These are phyloP conservation scores for Eupleurogrammus muticus DNA, from an alignment of 2,797 vertebrate genomes.

Conservation along the genomic window DNA sequence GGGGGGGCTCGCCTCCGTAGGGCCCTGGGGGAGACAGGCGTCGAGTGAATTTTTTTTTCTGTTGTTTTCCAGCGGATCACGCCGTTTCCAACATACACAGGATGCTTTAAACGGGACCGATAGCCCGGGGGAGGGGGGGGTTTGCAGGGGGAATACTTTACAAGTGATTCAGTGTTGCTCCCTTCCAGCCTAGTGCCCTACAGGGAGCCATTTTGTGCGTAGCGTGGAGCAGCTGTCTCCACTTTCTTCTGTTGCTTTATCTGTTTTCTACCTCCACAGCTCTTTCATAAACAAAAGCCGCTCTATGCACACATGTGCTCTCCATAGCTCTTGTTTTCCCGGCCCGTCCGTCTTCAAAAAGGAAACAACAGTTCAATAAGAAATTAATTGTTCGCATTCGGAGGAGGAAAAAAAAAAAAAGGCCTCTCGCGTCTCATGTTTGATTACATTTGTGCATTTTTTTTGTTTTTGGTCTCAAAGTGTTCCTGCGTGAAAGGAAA, in stretches of 20 bases:
- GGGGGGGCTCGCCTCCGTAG: constrained; percentile 78
- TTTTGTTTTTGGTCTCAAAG: constrained; percentile 25
- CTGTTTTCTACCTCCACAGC: constrained; percentile 48
- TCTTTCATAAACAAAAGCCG: constrained; percentile 63
- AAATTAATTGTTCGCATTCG: constrained; percentile 58
- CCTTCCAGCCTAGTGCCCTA: constrained; percentile 51
- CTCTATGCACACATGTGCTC: constrained; percentile 63
- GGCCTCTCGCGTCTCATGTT: constrained; percentile 39
- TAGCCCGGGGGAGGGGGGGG: constrained; percentile 26
- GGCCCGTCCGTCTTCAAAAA: constrained; percentile 60
- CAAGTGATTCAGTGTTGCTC: constrained; percentile 43
- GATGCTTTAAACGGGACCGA: constrained; percentile 55
- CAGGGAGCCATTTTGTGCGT: constrained; percentile 58
- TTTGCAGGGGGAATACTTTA: constrained; percentile 33
- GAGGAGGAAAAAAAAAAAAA: constrained; percentile 17
- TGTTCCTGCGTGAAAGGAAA: constrained; percentile 3
- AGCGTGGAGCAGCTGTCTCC: constrained; percentile 62
- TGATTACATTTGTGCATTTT: constrained; percentile 12
- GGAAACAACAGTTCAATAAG: constrained; percentile 61
- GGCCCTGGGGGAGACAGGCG: constrained; percentile 74
- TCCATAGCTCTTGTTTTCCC: constrained; percentile 61
- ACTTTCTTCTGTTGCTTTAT: constrained; percentile 55
- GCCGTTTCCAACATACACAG: constrained; percentile 54
- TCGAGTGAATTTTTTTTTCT: constrained; percentile 39
- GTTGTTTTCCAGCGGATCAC: constrained; percentile 29